Base-by-base conservation (phyloP, 2,797 vertebrate species). In the Gymnodraco acuticeps region DNA sequence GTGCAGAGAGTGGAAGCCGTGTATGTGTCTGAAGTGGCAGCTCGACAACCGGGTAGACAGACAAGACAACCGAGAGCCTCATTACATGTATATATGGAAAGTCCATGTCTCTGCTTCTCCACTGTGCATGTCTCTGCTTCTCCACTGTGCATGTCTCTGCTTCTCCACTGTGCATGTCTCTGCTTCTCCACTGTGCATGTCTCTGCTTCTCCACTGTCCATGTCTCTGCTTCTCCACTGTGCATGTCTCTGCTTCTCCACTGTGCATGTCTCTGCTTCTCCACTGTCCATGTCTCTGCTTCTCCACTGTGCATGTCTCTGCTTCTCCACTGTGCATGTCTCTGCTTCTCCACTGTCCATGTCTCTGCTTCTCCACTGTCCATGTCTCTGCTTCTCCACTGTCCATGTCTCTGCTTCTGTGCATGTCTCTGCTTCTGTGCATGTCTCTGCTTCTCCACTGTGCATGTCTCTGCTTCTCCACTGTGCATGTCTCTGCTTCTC, bases 21-120 rank as follows among this genome's bases (percentile, higher is more conserved):
- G 74, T 68, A 16, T 48, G 3, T 60, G 73, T 75, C 77, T 69
- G 72, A 62, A 80, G 27, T 67, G 81, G 77, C 69, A 73, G 65
- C 42, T 79, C 64, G 72, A 79, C 81, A 82, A 62, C 46, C 53
- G 3, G 0, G 69, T 64, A 68, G 74, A 85, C 66, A 73, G 76
- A 77, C 70, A 48, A 74, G 65, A 73, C 75, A 80, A 54, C 46
- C 64, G 46, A 33, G 63, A 78, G 71, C 73, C 67, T 79, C 85
- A 74, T 78, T 74, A 63, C 78, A 73, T 70, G 68, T 84, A 81
- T 78, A 77, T 78, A 71, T 80, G 70, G 79, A 84, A 74, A 80
- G 60, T 85, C 64, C 31, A 2, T n/a, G 67, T 55, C 61, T 81
- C 55, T 13, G 65, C 71, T 45, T 53, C 75, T 71, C 20, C 23